phyloP scores from a whole-genome alignment of 2,888 invertebrate genomes.

The Scaptodrosophila latifasciaeformis region DNA sequence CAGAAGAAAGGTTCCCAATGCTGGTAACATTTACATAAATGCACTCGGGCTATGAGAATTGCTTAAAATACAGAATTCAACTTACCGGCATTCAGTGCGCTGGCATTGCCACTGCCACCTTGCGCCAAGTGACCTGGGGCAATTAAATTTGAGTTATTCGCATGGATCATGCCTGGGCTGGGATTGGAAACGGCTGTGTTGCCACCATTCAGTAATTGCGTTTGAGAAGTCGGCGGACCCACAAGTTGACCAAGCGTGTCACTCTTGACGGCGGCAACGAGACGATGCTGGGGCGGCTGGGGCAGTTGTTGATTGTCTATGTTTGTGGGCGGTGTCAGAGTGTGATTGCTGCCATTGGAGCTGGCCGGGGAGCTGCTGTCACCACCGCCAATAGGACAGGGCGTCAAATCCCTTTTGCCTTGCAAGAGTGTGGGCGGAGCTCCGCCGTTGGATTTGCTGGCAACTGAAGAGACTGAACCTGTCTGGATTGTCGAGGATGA shows the following conservation, averaged over 20 bases:
- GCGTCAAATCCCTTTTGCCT: conserved; percentile 60
- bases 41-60: not conserved
- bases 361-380: conserved; percentile 67
- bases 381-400: conserved; percentile 41
- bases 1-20: conserved; percentile 13
- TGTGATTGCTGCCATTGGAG: conserved; percentile 73
- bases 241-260: conserved; percentile 35
- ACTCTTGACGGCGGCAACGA: conserved; percentile 39
- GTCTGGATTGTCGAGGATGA: conserved; percentile 18
- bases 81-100: conserved; percentile 56
- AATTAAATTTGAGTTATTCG: conserved; percentile 65
- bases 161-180: conserved; percentile 58
- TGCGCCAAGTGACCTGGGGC: conserved; percentile 53
- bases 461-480: conserved; percentile 14
- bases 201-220: conserved; percentile 16
- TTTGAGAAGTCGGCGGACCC: conserved; percentile 15
- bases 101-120: conserved; percentile 36
- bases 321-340: conserved; percentile 71
- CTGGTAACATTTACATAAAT: conserved; percentile 6
- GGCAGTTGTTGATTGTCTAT: conserved; percentile 66
- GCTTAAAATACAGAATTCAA: conserved; percentile 12
- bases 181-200: conserved; percentile 22
- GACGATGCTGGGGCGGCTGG: conserved; percentile 23
- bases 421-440: conserved; percentile 34
- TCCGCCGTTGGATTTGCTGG: conserved; percentile 6